Evolutionary conservation across 2,113 vertebrate genomes (phyloP).

Genomic region (Ia io): DNA sequence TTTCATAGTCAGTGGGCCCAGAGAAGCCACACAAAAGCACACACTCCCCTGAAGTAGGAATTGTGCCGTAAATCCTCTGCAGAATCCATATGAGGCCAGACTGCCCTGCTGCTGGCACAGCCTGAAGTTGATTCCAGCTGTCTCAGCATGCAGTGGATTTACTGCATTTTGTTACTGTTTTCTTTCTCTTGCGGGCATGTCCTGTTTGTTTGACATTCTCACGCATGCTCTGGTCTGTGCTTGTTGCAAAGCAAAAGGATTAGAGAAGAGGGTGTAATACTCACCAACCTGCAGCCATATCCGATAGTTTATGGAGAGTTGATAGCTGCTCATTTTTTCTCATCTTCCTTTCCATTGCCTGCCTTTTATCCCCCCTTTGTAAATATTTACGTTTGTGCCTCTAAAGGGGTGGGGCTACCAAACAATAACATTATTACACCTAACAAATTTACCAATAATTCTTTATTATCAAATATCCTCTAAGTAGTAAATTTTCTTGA

Average conservation of each 20-base stretch:
- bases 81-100: rapidly evolving
- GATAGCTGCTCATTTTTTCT: background rate
- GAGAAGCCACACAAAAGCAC: background rate
- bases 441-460: background rate
- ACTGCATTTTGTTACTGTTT: background rate
- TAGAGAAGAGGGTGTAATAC: background rate
- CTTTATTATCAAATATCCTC: background rate
- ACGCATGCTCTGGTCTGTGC: background rate
- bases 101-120: background rate
- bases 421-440: background rate
- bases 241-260: background rate
- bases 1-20: background rate
- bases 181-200: background rate
- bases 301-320: background rate
- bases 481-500: background rate
- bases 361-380: background rate
- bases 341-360: background rate
- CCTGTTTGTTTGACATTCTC: background rate
- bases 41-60: background rate
- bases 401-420: background rate
- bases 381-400: background rate
- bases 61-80: rapidly evolving
- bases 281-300: background rate
- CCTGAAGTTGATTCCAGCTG: background rate
- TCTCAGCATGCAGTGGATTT: background rate